Evolutionary conservation across 2,888 invertebrate species (phyloP), one percentile per base, ranked within the genome.

Genomic region (Stenurella melanura): DNA sequence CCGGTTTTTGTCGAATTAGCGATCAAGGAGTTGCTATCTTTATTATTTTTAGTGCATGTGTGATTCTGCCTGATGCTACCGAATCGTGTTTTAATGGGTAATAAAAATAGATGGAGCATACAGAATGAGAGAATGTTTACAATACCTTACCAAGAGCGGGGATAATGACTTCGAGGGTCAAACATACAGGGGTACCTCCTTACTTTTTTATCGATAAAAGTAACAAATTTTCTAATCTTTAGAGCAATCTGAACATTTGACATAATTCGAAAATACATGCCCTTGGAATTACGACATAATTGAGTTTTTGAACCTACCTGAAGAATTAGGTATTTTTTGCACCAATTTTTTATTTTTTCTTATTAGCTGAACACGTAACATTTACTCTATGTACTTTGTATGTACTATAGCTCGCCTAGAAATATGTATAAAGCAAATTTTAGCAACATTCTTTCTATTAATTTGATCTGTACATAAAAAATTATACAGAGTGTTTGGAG

Each of bases 1-100:
- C 67, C 50, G 50, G 67, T 68, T 68, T 68, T 68, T 68, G 26
- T 56, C 5, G 21, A 66, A 42, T 19, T 11, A 19, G 9, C 34
- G 17, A 61, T 30, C 26, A 34, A 61, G 42, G 12, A 34, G 30
- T 34, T 15, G 30, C 34, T 34, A 34, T 63, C 60, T 60, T 34
- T n/a, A 68, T 67, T 12, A 56, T 68, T 68, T 66, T 30, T 68
- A n/a, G 67, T 68, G 54, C 67, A 50, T 68, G 56, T 54, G 56
- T 26, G 56, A 68, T 56, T 54, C 21, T 21, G 26, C 54, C 19
- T 54, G 54, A 42, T 67, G 50, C 67, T 50, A 56, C 67, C n/a
- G n/a, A 68, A 30, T 26, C 50, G 50, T 56, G 17, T 68, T 68
- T 68, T 68, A 56, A 56, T 54, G 56, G 30, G 26, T 21, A 68